Base-by-base conservation (phyloP, 2,888 invertebrate species). In the Oscheius myriophilus region DNA sequence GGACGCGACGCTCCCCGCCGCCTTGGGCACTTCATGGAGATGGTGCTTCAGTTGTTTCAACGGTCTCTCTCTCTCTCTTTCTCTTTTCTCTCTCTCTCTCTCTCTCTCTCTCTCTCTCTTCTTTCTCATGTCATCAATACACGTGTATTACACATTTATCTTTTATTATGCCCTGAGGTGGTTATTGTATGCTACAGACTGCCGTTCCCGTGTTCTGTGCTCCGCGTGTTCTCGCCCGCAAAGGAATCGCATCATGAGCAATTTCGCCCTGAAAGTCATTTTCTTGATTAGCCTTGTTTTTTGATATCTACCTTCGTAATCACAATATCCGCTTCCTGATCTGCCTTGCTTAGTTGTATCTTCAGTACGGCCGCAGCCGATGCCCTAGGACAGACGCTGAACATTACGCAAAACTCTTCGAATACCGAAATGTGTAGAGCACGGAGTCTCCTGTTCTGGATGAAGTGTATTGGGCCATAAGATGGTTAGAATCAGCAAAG, bases 341-440 rank as follows among this genome's bases (percentile, higher is more conserved):
- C 91, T 18, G 90, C 89, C 82, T 90, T 90, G 23, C 91, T 90
- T 70, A 92, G 87, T 74, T 90, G 90, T 23, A 92, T 88, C 16
- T 91, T 91, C 39, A 92, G 87, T 74, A 91, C 89, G 82, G 91
- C 91, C 0, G 92, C 91, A 14, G 92, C 91, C 55, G 93, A 87
- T 81, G 90, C 69, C 65, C 86, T 86, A 59, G 52, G 65, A 65
- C 12, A 43, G 26, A 6, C 9, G 3, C 33, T 33, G n/a, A 7
- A 18, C n/a, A 18, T 3, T 46, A 11, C 12, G 21, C 9, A n/a
- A 2, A 33, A 18, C 33, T n/a, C 2, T 18, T 2, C 26, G n/a
- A 9, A 33, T 66, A 87, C 87, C 76, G 82, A 69, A 86, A 86
- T 57, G 77, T 72, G n/a, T 86, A 66, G 7, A 70, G 67, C 2